phyloP scores from a whole-genome alignment of 1,140 invertebrate genomes.

The Drepana arcuata region DNA sequence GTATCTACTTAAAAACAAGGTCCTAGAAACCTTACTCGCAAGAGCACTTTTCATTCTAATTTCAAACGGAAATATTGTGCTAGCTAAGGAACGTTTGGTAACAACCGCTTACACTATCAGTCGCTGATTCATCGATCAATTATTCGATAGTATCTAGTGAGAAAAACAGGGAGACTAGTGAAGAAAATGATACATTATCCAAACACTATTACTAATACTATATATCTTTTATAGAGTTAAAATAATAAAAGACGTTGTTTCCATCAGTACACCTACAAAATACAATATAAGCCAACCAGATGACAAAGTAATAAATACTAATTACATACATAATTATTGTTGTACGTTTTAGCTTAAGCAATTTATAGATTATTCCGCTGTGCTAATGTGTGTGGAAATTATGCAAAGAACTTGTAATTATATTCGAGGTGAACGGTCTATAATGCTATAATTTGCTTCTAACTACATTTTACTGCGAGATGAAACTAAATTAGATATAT shows the following conservation, averaged over 20 bases:
- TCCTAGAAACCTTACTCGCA: too few relatives aligned
- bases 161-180: not conserved
- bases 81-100: too few relatives aligned
- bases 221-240: too few relatives aligned
- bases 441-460: conserved; percentile 41
- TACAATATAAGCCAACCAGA: too few relatives aligned
- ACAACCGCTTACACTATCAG: too few relatives aligned
- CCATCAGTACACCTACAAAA: too few relatives aligned
- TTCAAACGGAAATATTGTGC: too few relatives aligned
- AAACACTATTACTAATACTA: not conserved
- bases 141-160: not conserved
- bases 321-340: conserved; percentile 47
- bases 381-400: conserved; percentile 56
- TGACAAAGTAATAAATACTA: conserved; percentile 43
- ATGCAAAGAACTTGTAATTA: conserved; percentile 52
- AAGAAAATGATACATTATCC: not conserved
- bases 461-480: conserved; percentile 22
- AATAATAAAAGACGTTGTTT: too few relatives aligned
- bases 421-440: conserved; percentile 37
- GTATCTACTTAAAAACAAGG: too few relatives aligned
- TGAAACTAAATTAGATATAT: not conserved
- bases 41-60: too few relatives aligned
- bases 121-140: conserved; percentile 1
- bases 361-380: conserved; percentile 53
- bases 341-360: conserved; percentile 33